phyloP scores from a whole-genome alignment of 2,797 vertebrate genomes.

The Picus viridis region DNA sequence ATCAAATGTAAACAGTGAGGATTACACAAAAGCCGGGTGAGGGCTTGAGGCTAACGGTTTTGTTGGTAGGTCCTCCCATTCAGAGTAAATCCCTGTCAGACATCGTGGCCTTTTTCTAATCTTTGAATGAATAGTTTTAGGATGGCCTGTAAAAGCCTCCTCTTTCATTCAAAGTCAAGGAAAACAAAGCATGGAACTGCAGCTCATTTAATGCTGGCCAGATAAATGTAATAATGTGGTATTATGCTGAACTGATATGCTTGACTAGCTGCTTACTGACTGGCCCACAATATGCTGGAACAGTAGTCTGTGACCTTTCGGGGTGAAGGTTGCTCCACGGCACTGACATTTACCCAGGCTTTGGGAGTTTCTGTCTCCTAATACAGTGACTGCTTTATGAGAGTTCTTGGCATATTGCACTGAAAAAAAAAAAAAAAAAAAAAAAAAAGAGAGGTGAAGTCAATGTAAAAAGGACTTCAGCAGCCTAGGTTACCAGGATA shows the following conservation, averaged over 20 bases:
- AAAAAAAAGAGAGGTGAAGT: background rate
- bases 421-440: background rate
- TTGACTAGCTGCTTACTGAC: background rate
- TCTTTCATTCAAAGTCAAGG: background rate
- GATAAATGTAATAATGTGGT: conserved; percentile 53
- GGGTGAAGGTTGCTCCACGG: background rate
- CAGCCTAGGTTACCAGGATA: background rate
- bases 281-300: background rate
- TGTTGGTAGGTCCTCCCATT: background rate
- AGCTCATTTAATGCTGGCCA: conserved; percentile 12
- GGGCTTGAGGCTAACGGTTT: background rate
- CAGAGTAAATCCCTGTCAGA: background rate
- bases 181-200: conserved; percentile 5
- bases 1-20: conserved; percentile 9
- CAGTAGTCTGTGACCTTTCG: conserved; percentile 45
- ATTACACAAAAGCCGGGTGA: background rate
- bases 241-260: conserved; percentile 37
- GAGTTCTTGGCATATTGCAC: background rate
- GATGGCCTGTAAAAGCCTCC: background rate
- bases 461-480: background rate
- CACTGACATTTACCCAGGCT: conserved; percentile 62
- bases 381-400: conserved; percentile 29
- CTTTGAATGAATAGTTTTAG: conserved; percentile 3
- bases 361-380: conserved; percentile 42
- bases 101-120: background rate